These are phyloP conservation scores for Lucilia cuprina DNA, from an alignment of 1,140 invertebrate species.

Conservation along the genomic window DNA sequence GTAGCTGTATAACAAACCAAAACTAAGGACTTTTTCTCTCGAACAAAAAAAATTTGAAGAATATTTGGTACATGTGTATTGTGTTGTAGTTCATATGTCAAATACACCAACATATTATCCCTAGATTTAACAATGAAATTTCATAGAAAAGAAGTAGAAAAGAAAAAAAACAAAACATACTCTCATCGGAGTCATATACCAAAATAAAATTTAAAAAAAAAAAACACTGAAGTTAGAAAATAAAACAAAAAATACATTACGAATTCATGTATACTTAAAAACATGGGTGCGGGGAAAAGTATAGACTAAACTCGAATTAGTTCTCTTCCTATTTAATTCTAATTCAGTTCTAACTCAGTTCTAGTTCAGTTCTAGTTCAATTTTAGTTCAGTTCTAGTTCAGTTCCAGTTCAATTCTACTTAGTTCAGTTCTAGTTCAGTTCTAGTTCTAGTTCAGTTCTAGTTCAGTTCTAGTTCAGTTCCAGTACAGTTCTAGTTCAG, in stretches of 20 bases:
- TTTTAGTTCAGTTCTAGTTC: too few relatives aligned
- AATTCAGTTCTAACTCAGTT: too few relatives aligned
- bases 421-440: too few relatives aligned
- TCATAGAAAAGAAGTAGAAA: background rate
- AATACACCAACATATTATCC: constrained; percentile 19
- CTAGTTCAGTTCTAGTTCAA: too few relatives aligned
- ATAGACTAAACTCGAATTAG: too few relatives aligned
- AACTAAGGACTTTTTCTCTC: background rate
- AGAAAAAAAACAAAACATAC: background rate
- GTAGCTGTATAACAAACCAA: background rate
- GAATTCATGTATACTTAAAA: background rate
- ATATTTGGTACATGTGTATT: background rate
- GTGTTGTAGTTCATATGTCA: constrained; percentile 25
- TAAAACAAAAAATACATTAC: background rate
- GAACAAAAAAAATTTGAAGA: background rate
- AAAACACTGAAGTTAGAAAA: background rate
- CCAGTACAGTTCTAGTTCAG: too few relatives aligned
- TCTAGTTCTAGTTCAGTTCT: too few relatives aligned
- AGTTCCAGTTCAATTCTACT: too few relatives aligned
- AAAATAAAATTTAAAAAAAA: background rate
- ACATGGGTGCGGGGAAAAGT: background rate
- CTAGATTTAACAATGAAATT: constrained; percentile 20
- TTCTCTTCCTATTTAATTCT: too few relatives aligned
- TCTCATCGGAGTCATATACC: background rate
- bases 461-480: too few relatives aligned